Percentiles rank a stretch among this genome's conserved stretches.
phyloP scores from a whole-genome alignment of 2,888 invertebrate species.

The Mesoligia furuncula region DNA sequence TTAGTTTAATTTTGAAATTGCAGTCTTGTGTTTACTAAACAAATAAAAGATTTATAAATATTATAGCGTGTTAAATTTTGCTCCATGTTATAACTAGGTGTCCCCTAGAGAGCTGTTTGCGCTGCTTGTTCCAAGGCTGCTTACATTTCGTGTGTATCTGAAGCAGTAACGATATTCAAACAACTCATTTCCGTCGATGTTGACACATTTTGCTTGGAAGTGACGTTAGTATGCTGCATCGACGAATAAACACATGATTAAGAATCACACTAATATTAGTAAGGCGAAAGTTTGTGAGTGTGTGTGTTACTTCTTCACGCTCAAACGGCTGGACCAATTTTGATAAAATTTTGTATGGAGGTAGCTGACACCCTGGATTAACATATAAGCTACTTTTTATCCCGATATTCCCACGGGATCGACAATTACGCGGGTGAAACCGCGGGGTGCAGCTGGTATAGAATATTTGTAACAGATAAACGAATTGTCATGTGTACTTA shows the following conservation, averaged over 20 bases:
- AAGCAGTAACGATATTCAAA: constrained; percentile 50
- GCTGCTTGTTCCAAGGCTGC: constrained; percentile 11
- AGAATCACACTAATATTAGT: too few species aligned
- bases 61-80: neutral
- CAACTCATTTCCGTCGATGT: constrained; percentile 14
- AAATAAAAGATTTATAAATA: constrained; percentile 19
- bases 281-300: too few species aligned
- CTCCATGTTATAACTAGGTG: neutral
- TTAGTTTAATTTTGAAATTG: constrained; percentile 20
- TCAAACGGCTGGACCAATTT: too few species aligned
- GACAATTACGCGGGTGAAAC: too few species aligned
- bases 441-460: too few species aligned
- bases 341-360: too few species aligned
- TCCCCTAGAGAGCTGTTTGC: constrained; percentile 26
- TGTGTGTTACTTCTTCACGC: too few species aligned
- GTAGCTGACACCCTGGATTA: too few species aligned
- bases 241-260: neutral
- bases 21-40: too few species aligned
- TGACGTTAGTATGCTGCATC: neutral
- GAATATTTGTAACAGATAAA: neutral
- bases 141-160: constrained; percentile 1
- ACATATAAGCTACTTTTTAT: too few species aligned
- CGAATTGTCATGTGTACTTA: neutral
- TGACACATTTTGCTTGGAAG: neutral
- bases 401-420: too few species aligned